Conservation (phyloP, 2,797 vertebrate species). For the Eulemur rubriventer region DNA sequence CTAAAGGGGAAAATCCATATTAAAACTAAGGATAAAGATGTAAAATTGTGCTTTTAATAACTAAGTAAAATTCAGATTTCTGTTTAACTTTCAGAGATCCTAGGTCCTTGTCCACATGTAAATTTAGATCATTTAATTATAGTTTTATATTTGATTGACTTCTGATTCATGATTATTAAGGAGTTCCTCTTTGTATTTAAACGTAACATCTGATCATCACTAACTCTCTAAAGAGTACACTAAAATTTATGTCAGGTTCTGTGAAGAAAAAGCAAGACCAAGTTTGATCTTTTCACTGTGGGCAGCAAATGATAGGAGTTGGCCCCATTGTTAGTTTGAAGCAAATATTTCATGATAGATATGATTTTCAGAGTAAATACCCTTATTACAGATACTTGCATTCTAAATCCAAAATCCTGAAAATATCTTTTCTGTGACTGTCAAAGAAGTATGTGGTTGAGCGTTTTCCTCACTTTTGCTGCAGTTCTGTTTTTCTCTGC, state of each 20-base stretch:
- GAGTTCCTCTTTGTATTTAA: not conserved
- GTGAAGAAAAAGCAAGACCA: not conserved
- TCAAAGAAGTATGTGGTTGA: not conserved
- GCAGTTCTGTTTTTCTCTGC: not conserved
- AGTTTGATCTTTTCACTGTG: not conserved
- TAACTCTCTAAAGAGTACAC: not conserved
- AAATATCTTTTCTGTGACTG: not conserved
- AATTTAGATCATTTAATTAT: not conserved
- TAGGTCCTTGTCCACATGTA: not conserved
- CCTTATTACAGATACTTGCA: not conserved
- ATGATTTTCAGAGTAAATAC: not conserved
- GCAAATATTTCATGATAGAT: not conserved
- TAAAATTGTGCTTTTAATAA: not conserved
- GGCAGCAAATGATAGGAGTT: not conserved
- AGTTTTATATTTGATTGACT: not conserved
- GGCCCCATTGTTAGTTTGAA: not conserved
- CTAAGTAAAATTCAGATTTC: not conserved
- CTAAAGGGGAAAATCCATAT: not conserved
- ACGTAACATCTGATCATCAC: not conserved
- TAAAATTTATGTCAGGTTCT: not conserved
- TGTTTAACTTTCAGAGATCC: not conserved
- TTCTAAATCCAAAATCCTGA: not conserved
- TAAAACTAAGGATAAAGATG: conserved; percentile 27
- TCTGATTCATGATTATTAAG: not conserved
- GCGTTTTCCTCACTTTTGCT: not conserved